phyloP scores from a whole-genome alignment of 2,113 vertebrate species.

The Callaeas wilsoni region DNA sequence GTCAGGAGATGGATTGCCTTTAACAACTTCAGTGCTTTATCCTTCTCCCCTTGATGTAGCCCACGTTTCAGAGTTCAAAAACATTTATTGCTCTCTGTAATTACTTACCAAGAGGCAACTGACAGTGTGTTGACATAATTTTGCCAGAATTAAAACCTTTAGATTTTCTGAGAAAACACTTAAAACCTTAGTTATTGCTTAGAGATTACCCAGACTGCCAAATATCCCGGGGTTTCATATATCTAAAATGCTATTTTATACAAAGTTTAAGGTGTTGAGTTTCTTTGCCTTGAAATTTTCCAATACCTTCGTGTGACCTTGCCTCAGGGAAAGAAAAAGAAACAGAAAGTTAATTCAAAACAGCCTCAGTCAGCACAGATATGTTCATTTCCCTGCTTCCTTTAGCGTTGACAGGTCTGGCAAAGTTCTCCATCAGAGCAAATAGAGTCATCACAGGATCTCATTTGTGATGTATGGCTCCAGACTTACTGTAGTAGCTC shows the following conservation, averaged over 20 bases:
- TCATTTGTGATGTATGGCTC: background rate
- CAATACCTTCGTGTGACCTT: background rate
- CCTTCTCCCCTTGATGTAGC: slow-evolving; percentile 31
- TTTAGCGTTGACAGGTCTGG: background rate
- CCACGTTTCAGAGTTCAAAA: slow-evolving; percentile 43
- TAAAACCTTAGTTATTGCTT: slow-evolving; percentile 60
- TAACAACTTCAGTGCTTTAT: background rate
- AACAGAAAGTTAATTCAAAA: slow-evolving; percentile 41
- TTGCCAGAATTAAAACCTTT: slow-evolving; percentile 68
- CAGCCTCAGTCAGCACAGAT: background rate
- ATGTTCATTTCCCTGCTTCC: slow-evolving; percentile 10
- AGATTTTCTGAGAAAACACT: slow-evolving; percentile 65
- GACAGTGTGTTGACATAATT: slow-evolving; percentile 66
- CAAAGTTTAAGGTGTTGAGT: slow-evolving; percentile 29
- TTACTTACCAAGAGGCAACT: slow-evolving; percentile 63
- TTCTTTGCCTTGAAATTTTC: slow-evolving; percentile 55
- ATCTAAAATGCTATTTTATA: slow-evolving; percentile 36
- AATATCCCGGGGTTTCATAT: slow-evolving; percentile 12
- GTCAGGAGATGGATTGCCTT: slow-evolving; percentile 11
- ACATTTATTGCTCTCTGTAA: slow-evolving; percentile 59
- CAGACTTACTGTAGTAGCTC: background rate
- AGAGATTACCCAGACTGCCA: slow-evolving; percentile 60
- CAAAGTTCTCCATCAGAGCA: background rate
- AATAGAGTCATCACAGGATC: background rate
- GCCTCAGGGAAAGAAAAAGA: slow-evolving; percentile 37